Percentiles rank a stretch among this genome's conserved stretches.
These are phyloP conservation scores for Drosophila mauritiana DNA, from an alignment of 1,140 invertebrate species.

Conservation along the genomic window DNA sequence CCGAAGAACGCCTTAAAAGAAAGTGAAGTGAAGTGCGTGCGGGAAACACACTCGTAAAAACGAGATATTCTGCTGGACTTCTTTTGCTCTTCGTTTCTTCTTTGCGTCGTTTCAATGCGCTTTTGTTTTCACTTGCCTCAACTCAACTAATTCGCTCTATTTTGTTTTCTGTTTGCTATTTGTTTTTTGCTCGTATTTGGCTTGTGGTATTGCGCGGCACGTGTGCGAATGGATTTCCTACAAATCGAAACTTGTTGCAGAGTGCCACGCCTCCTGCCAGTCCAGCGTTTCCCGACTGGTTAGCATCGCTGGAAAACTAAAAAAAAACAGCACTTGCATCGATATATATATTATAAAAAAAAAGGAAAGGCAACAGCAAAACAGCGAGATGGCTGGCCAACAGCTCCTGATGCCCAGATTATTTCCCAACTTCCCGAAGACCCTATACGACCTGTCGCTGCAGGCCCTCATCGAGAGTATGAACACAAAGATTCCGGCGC, in stretches of 20 bases:
- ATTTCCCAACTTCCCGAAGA: conserved; percentile 44
- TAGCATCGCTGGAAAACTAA: not conserved
- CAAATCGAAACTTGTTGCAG: conserved; percentile 58
- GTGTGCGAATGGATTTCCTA: conserved; percentile 26
- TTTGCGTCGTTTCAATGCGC: not conserved
- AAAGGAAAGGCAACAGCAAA: not conserved
- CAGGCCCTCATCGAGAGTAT: conserved; percentile 57
- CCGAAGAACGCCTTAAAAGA: conserved; percentile 69
- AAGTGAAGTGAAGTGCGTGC: conserved; percentile 57
- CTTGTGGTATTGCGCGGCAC: conserved; percentile 18
- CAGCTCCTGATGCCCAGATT: conserved; percentile 44
- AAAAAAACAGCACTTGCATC: not conserved
- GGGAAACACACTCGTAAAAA: conserved; percentile 9
- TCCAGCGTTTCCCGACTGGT: not conserved
- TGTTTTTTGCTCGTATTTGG: too few species aligned
- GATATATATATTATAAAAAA: not conserved
- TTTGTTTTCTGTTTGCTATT: too few species aligned
- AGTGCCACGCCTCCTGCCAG: conserved; percentile 25
- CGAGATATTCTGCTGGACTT: conserved; percentile 5
- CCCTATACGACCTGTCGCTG: conserved; percentile 66
- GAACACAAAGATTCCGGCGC: conserved; percentile 60
- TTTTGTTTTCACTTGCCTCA: not conserved
- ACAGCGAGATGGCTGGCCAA: conserved; percentile 58
- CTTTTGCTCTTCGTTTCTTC: not conserved
- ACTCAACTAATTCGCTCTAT: not conserved